Evolutionary conservation across 2,888 invertebrate genomes (phyloP), one percentile per base, ranked within the genome.

Genomic region (Clepsis dumicolana): DNA sequence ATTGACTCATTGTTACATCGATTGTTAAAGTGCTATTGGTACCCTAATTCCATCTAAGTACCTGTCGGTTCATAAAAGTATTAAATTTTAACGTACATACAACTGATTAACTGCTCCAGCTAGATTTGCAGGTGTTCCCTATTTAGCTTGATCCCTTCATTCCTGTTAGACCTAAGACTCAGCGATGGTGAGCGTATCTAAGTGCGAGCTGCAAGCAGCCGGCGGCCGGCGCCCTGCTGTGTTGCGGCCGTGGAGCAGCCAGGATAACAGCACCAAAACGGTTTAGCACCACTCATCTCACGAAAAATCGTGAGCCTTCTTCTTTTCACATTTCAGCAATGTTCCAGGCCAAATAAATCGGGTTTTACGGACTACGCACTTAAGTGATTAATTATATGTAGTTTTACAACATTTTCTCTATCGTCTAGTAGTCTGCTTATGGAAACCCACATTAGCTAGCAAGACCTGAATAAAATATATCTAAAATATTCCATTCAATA

Each of bases 271-370:
- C 63, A 68, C 67, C 67, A 41, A 44, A 53, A 62, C 27, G 44
- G 56, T 57, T 21, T 63, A 67, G 67, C 67, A 63, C 67, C 67
- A 63, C 63, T 63, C 67, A 16, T 52, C 24, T 38, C 62, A 62
- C 62, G 48, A 44, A 50, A 48, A 8, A 4, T 38, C 35, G 35
- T 61, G 25, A 27, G 52, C 32, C 29, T 41, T 32, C 18, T 59
- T 21, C 50, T 18, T 41, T 32, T 62, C 35, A n/a, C 53, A 32
- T 54, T 41, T 60, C 65, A 65, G 16, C 61, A 59, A 53, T 32
- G 29, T 35, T 53, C 35, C 24, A 4, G n/a, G 35, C 50, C 29
- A 35, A 27, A 35, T 35, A 25, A 25, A 44, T 2, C 52, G 48
- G 61, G 35, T 50, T 50, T 53, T 66, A 61, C 62, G 2, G 38